Evolutionary conservation across 2,888 invertebrate species (phyloP).

Genomic region (Drosophila meridionalis): DNA sequence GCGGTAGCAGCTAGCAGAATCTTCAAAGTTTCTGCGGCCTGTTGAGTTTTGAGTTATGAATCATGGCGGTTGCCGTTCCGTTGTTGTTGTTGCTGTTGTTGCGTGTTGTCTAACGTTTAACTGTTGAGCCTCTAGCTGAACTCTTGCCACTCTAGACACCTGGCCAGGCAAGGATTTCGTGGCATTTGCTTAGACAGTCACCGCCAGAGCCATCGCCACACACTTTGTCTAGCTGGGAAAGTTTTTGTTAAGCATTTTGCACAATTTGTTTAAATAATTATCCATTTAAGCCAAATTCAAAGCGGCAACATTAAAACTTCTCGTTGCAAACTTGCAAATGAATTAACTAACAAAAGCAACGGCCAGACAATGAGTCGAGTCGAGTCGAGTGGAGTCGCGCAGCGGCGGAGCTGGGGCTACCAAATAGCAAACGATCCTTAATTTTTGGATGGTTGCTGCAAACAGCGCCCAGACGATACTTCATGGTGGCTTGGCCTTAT

Average conservation of each 20-base stretch:
- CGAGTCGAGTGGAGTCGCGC: constrained; percentile 2
- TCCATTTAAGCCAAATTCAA: constrained; percentile 75
- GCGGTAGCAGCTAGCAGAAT: constrained; percentile 30
- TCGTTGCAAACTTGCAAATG: constrained; percentile 70
- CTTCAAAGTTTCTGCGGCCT: constrained; percentile 62
- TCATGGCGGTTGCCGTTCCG: constrained; percentile 22
- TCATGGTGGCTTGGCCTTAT: constrained; percentile 47
- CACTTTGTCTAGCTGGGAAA: constrained; percentile 34
- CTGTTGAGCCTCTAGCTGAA: constrained; percentile 34
- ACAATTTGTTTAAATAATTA: constrained; percentile 77
- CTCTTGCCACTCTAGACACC: constrained; percentile 17
- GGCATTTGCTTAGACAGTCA: constrained; percentile 44
- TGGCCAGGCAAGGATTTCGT: constrained; percentile 13
- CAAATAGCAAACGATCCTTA: constrained; percentile 49
- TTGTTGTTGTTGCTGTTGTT: constrained; percentile 12
- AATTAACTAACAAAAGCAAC: constrained; percentile 65
- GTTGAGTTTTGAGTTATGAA: constrained; percentile 63
- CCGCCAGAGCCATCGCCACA: constrained; percentile 21
- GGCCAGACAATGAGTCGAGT: constrained; percentile 35
- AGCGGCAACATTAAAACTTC: constrained; percentile 74
- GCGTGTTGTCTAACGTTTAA: constrained; percentile 41
- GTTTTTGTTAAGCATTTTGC: constrained; percentile 63
- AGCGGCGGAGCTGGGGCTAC: constrained; percentile 6
- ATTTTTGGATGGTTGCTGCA: constrained; percentile 11
- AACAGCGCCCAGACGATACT: constrained; percentile 28